A percentile compares a stretch with the other conserved stretches of the same genome.
phyloP scores from a whole-genome alignment of 1,140 invertebrate species.

The Euura lappo region DNA sequence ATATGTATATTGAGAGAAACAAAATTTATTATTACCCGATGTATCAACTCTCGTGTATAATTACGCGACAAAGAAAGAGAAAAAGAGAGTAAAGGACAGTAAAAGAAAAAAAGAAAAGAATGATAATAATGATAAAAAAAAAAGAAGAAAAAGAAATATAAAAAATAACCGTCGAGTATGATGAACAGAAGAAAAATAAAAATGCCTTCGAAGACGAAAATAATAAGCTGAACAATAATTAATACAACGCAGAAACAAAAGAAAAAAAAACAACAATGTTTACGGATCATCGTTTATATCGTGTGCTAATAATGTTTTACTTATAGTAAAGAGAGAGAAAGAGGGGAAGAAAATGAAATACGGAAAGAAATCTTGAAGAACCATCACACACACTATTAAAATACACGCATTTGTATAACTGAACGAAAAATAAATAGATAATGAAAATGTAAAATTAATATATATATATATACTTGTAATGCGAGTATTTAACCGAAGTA shows the following conservation, averaged over 20 bases:
- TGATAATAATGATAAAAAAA: constrained; percentile 8
- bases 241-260: constrained; percentile 7
- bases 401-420: neutral
- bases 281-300: neutral
- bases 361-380: no score
- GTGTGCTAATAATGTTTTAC: neutral
- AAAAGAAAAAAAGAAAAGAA: neutral
- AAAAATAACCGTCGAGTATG: neutral
- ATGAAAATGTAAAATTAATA: neutral
- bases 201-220: constrained; percentile 1
- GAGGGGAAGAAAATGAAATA: no score
- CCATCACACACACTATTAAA: neutral
- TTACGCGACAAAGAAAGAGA: neutral
- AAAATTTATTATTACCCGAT: neutral
- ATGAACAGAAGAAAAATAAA: neutral
- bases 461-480: neutral
- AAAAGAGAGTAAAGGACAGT: neutral
- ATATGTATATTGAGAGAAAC: neutral
- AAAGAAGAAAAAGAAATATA: constrained; percentile 12
- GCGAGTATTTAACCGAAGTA: constrained; percentile 9
- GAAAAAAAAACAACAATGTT: neutral
- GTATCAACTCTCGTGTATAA: neutral
- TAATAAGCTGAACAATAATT: constrained; percentile 10
- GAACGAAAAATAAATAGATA: neutral
- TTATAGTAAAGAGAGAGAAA: neutral